These are phyloP conservation scores for Rotaria magnacalcarata DNA, from an alignment of 2,888 invertebrate species.

Conservation along the genomic window DNA sequence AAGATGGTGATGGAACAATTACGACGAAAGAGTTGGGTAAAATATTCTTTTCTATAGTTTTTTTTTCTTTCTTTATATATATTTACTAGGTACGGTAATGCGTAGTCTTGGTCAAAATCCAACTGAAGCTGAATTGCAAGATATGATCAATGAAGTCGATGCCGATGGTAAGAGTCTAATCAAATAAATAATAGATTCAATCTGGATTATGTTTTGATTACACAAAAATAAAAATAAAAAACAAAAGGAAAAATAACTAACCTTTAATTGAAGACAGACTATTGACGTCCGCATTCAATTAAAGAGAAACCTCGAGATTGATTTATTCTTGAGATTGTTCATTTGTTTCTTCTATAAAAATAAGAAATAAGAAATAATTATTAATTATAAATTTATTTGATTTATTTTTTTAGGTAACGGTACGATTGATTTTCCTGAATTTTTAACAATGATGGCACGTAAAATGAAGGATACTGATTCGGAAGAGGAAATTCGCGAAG, in stretches of 20 bases:
- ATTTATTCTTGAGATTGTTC: background rate
- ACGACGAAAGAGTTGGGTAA: conserved; percentile 46
- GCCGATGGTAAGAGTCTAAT: conserved; percentile 35
- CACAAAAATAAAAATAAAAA: background rate
- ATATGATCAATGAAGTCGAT: conserved; percentile 47
- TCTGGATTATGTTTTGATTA: background rate
- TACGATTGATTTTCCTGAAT: conserved; percentile 99
- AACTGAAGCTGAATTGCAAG: conserved; percentile 46
- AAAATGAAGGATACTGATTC: conserved; percentile 99
- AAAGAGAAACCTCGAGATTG: background rate
- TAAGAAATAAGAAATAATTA: background rate
- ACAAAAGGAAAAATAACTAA: background rate
- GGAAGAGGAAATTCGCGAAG: conserved; percentile 97
- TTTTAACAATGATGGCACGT: conserved; percentile 99
- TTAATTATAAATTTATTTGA: background rate
- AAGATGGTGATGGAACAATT: conserved; percentile 47
- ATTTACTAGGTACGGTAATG: conserved; percentile 42
- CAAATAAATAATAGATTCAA: background rate
- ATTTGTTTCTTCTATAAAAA: background rate
- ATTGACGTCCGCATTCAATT: background rate
- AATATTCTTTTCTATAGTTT: background rate
- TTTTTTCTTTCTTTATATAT: background rate
- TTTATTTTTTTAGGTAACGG: conserved; percentile 67
- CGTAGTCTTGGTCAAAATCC: conserved; percentile 46
- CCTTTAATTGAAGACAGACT: background rate